Base-by-base conservation (phyloP, 2,797 vertebrate genomes). In the Salarias fasciatus region DNA sequence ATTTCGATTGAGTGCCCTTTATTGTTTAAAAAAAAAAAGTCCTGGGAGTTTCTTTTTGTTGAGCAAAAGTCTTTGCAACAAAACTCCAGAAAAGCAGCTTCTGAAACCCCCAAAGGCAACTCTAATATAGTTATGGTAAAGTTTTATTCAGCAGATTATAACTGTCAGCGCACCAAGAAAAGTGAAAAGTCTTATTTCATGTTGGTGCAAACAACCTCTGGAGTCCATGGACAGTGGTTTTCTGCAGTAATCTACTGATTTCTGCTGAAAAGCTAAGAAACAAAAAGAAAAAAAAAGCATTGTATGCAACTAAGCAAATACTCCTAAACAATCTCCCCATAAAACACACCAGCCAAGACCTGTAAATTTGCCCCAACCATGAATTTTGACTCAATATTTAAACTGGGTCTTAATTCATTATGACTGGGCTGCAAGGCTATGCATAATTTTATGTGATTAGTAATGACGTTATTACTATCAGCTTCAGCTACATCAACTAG, bases 401-500 rank as follows among this genome's bases (percentile, higher is more conserved):
- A n/a, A n/a, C n/a, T n/a, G 24, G 33, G 42, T 58, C 53, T 11
- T 38, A 11, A 7, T 11, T 35, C 3, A 11, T 5, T 11, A 6
- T 5, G 56, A 49, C 36, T 15, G 3, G 18, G 51, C 33, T 60
- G 65, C 55, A 50, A 62, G 42, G 59, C 31, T 46, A 36, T 37
- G 46, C 13, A 31, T 31, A 44, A 57, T 53, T 51, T 31, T 57
- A 59, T 28, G 48, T 62, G 31, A 38, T 48, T n/a, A 75, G 50
- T 69, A 38, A 58, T 63, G 41, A 51, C 31, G n/a, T 67, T 72
- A 53, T 69, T 73, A 53, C 57, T 71, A 79, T 63, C 52, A 72
- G 64, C 79, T 83, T 63, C 52, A 72, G 64, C 79, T 83, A 86
- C 59, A 58, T 68, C n/a, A 73, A 72, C 63, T 69, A 83, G 53